Conservation (phyloP, 2,888 invertebrate genomes). For the Tricholauxania praeusta region DNA sequence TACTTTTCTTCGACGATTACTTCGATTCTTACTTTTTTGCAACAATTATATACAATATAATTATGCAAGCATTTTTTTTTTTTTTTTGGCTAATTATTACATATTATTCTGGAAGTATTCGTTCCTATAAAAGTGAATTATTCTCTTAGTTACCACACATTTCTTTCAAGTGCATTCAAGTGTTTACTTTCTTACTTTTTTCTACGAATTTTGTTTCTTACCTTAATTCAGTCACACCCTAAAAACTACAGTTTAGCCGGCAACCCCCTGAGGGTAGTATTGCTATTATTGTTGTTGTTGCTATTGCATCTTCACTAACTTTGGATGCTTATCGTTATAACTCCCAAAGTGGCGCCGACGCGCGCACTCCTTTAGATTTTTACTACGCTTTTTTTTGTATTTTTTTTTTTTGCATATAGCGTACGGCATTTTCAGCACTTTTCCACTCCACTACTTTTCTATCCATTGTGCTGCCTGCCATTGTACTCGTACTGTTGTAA, state of each 20-base stretch:
- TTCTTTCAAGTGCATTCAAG: no score
- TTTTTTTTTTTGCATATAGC: background rate
- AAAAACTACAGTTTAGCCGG: background rate
- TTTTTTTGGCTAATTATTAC: no score
- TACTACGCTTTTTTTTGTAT: background rate
- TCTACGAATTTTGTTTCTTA: background rate
- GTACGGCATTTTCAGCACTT: background rate
- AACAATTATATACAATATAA: no score
- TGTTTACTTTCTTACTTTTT: no score
- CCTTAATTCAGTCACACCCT: conserved; percentile 12
- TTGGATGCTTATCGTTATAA: conserved; percentile 8
- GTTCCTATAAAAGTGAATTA: no score
- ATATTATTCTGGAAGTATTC: no score
- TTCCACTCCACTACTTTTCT: background rate
- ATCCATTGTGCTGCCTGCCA: background rate
- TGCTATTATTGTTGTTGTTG: background rate
- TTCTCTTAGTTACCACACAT: no score
- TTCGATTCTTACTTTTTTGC: no score
- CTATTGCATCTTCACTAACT: background rate
- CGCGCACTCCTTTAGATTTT: no score
- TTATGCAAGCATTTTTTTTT: no score
- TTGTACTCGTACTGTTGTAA: background rate
- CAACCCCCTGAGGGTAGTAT: conserved; percentile 17
- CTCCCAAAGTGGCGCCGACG: background rate
- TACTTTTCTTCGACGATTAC: no score